Percentiles rank a stretch among this genome's conserved stretches.
Evolutionary conservation across 2,888 invertebrate genomes (phyloP).

Genomic region (Protophormia terraenovae): DNA sequence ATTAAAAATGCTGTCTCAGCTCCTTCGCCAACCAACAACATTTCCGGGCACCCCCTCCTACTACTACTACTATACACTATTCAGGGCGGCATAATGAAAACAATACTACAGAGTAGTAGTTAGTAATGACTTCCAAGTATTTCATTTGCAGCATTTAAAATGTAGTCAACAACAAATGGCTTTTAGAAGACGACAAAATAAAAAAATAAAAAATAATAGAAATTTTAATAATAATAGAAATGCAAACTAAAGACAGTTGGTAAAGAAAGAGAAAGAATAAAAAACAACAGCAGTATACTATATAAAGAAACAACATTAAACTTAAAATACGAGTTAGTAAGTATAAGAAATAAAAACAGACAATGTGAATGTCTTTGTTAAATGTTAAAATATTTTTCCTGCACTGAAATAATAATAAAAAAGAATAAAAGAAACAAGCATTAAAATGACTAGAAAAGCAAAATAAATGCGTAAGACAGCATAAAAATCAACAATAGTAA

Average conservation of each 20-base stretch:
- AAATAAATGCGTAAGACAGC: conserved; percentile 33
- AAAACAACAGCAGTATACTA: background rate
- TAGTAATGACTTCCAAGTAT: background rate
- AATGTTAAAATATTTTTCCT: conserved; percentile 38
- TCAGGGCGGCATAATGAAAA: background rate
- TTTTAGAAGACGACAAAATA: background rate
- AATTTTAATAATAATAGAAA: background rate
- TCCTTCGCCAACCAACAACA: background rate
- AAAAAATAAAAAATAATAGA: background rate
- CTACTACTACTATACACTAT: background rate
- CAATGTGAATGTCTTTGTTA: conserved; percentile 39
- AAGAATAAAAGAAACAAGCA: background rate
- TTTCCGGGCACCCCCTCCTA: background rate
- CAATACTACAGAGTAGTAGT: background rate
- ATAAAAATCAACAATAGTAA: conserved; percentile 33
- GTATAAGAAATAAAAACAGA: conserved; percentile 3
- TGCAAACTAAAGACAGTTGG: background rate
- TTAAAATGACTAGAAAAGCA: conserved; percentile 14
- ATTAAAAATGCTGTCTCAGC: conserved; percentile 45
- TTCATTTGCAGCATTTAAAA: conserved; percentile 41
- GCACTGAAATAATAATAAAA: background rate
- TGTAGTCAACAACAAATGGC: conserved; percentile 47
- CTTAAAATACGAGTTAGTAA: background rate
- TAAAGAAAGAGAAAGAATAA: background rate
- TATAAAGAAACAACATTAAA: conserved; percentile 10